phyloP scores from a whole-genome alignment of 2,113 vertebrate species.

The Thryonomys swinderianus region DNA sequence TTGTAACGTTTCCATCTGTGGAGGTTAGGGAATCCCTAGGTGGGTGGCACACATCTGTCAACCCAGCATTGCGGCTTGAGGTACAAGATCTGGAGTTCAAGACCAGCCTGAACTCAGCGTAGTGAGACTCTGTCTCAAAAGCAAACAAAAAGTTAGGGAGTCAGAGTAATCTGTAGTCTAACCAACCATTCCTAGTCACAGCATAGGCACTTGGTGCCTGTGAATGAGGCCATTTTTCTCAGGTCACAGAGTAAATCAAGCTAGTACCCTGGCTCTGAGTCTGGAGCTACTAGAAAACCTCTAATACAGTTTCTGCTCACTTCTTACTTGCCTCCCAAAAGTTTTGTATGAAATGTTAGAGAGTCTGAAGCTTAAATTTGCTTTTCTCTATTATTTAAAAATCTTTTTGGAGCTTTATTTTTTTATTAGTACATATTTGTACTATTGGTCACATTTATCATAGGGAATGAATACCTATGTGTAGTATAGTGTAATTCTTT shows the following conservation, averaged over 20 bases:
- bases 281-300: not conserved
- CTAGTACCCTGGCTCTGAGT: not conserved
- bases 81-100: not conserved
- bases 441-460: not conserved
- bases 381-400: not conserved
- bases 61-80: not conserved
- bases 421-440: not conserved
- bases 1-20: not conserved
- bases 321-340: not conserved
- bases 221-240: not conserved
- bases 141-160: not conserved
- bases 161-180: not conserved
- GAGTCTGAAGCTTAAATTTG: not conserved
- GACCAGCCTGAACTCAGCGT: not conserved
- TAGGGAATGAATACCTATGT: not conserved
- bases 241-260: not conserved
- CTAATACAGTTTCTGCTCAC: not conserved
- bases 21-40: not conserved
- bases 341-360: not conserved
- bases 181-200: not conserved
- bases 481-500: not conserved
- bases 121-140: not conserved
- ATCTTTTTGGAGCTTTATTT: not conserved
- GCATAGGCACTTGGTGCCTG: not conserved
- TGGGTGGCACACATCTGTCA: not conserved